These are phyloP conservation scores for Amniataba percoides DNA, from an alignment of 2,797 vertebrate species.

Conservation along the genomic window DNA sequence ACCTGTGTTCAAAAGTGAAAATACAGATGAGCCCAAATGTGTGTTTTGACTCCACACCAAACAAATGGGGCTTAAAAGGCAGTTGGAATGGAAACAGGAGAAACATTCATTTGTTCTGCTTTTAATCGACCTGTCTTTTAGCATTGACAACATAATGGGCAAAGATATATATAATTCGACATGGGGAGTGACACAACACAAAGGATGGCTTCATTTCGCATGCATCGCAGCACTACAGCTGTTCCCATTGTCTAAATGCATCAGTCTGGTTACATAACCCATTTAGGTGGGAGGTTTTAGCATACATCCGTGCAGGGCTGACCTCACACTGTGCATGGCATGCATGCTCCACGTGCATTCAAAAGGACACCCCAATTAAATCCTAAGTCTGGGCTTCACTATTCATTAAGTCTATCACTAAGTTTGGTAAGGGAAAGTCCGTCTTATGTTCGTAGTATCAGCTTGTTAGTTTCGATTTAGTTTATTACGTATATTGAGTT, in stretches of 20 bases:
- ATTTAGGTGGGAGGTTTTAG: slow-evolving; percentile 18
- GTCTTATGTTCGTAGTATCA: neutral
- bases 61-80: neutral
- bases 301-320: neutral
- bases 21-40: slow-evolving; percentile 7
- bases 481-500: too few species aligned
- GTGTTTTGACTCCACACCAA: neutral
- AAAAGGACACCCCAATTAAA: neutral
- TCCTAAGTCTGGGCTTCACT: neutral
- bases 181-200: slow-evolving; percentile 50
- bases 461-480: neutral
- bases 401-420: neutral
- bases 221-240: slow-evolving; percentile 35
- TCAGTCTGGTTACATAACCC: slow-evolving; percentile 46
- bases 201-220: slow-evolving; percentile 48
- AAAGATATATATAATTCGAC: slow-evolving; percentile 46
- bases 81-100: neutral
- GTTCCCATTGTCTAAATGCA: slow-evolving; percentile 42
- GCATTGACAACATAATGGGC: slow-evolving; percentile 26
- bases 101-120: slow-evolving; percentile 22
- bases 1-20: slow-evolving; percentile 11
- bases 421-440: neutral
- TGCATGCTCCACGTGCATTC: neutral
- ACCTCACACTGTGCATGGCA: slow-evolving; percentile 16
- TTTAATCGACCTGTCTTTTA: slow-evolving; percentile 1